Evolutionary conservation across 2,797 vertebrate genomes (phyloP), one percentile per base, ranked within the genome.

Genomic region (Urocyon cinereoargenteus): DNA sequence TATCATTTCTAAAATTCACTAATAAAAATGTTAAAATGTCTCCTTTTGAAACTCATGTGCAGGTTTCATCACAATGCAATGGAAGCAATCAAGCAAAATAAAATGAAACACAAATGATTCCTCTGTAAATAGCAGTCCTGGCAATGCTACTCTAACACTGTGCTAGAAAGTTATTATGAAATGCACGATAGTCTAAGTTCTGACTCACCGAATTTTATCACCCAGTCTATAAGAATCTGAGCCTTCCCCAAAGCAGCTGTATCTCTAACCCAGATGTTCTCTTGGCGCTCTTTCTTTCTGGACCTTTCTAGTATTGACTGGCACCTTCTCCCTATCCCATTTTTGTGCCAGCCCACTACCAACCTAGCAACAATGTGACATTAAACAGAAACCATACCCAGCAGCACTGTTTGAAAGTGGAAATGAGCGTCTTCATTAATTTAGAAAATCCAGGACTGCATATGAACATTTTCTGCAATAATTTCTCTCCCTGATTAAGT

Each of bases 191-290:
- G 86, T 91, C 1, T 66, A 90, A 83, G 62, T 96, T 96, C 90
- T 98, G 84, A 97, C 81, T 96, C 91, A 93, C 90, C 31, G 7
- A 68, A 62, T 97, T 97, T 97, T 97, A 98, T 95, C 70, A 82
- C 96, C 68, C 36, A 77, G 15, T 94, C 87, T 94, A 26, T 72
- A 91, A 93, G 64, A 16, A 81, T 81, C 78, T 86, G 49, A 51
- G 66, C 62, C 87, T 94, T 82, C 85, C 49, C 45, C 57, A 95
- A 40, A 90, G 90, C 78, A 91, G 90, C 87, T 51, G 6, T 70
- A 36, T 77, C 51, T 89, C 94, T 86, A 90, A 55, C 66, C 81
- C 92, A 97, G 95, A 93, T 97, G 92, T 96, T 95, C 95, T 13
- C 0, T 2, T 90, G 79, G 70, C 36, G 0, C 15, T 24, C 6